phyloP scores from a whole-genome alignment of 1,140 invertebrate species.

The Cardiocondyla obscurior region DNA sequence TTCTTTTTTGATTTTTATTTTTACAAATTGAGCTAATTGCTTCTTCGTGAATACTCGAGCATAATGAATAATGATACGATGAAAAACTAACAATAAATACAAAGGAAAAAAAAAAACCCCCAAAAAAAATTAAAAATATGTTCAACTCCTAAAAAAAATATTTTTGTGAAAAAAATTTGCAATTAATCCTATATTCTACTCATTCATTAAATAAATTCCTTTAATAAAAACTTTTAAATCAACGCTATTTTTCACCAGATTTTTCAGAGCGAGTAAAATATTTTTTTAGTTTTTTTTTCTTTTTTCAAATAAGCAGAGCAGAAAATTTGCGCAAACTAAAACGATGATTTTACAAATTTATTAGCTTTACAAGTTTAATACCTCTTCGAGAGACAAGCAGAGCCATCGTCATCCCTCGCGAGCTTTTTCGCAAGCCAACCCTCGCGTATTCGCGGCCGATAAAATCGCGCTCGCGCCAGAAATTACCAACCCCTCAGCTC shows the following conservation, averaged over 20 bases:
- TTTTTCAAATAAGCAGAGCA: not conserved
- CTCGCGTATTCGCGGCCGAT: conserved; percentile 73
- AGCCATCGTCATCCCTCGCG: conserved; percentile 70
- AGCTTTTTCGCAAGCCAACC: conserved; percentile 69
- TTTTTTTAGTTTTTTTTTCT: not conserved
- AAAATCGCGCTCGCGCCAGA: conserved; percentile 76
- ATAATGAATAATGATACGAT: not conserved
- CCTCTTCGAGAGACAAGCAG: conserved; percentile 59
- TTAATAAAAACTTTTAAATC: not conserved
- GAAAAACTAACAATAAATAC: not conserved
- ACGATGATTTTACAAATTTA: not conserved
- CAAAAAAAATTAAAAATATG: too few species aligned
- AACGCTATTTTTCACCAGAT: not conserved
- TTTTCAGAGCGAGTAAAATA: not conserved
- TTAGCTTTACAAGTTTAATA: not conserved
- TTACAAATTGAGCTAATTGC: not conserved
- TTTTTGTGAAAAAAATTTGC: not conserved
- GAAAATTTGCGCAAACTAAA: not conserved
- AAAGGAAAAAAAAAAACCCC: not conserved
- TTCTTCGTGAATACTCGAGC: not conserved
- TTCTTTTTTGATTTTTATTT: not conserved
- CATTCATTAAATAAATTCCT: not conserved
- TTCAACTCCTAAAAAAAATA: not conserved
- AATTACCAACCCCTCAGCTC: conserved; percentile 71
- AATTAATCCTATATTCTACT: not conserved